Conservation (phyloP, 1,140 invertebrate species). For the Bilobella aurantiaca region DNA sequence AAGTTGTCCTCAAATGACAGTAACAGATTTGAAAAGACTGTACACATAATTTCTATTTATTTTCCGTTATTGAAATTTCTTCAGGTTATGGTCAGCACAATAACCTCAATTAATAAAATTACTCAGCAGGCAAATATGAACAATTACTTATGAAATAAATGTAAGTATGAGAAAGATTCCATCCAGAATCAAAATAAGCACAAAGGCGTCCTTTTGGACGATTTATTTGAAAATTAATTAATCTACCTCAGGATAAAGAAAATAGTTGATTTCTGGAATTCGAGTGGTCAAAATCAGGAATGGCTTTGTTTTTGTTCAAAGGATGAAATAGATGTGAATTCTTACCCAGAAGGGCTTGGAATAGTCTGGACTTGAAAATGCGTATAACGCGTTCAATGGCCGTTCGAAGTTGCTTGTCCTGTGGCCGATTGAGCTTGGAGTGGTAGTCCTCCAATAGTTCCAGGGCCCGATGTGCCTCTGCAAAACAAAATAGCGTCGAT, state of each 20-base stretch:
- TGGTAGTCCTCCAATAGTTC: slow-evolving; percentile 96
- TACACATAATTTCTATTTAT: too few species aligned
- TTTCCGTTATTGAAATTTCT: too few species aligned
- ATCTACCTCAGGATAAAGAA: neutral
- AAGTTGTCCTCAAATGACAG: too few species aligned
- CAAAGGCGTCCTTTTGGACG: too few species aligned
- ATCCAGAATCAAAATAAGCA: too few species aligned
- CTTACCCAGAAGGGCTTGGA: slow-evolving; percentile 93
- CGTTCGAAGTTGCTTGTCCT: slow-evolving; percentile 83
- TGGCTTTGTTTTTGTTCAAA: neutral
- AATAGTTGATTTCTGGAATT: neutral
- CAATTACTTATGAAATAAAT: too few species aligned
- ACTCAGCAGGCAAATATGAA: too few species aligned
- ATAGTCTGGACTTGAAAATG: slow-evolving; percentile 93
- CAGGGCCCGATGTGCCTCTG: slow-evolving; percentile 93
- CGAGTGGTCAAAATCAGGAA: neutral
- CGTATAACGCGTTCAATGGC: slow-evolving; percentile 94
- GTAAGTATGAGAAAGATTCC: too few species aligned
- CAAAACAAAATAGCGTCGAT: slow-evolving; percentile 38
- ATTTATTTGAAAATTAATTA: too few species aligned
- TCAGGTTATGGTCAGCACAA: too few species aligned
- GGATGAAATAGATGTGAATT: slow-evolving; percentile 29
- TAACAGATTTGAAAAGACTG: too few species aligned
- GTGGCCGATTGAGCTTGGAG: slow-evolving; percentile 75
- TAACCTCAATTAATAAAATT: too few species aligned